Evolutionary conservation across 2,113 vertebrate genomes (phyloP), one percentile per base, ranked within the genome.

Genomic region (Amphilophus citrinellus): DNA sequence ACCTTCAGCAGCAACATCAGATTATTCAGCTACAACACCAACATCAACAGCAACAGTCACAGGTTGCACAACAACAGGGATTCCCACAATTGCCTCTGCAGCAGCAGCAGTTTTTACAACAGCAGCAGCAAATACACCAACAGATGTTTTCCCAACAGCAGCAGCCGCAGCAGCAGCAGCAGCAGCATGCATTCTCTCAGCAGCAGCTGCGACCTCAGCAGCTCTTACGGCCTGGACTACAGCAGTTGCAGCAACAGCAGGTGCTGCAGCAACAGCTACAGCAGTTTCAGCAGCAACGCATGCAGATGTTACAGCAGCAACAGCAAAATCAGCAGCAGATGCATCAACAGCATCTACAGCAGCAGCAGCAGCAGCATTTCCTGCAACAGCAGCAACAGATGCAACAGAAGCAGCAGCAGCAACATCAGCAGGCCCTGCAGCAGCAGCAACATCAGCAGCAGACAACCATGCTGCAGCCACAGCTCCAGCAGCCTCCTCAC

Each of bases 211-310:
- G 96, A 6, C 87, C 86, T 4, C 92, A 88, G 66, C 94, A 95
- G 86, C 86, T 92, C 37, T 93, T 96, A 0, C 93, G 96, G 42
- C 96, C 92, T 3, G 91, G 91, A 24, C 80, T 96, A 15, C 97
- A 96, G 84, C 97, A 97, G 85, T 95, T 96, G 39, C 96, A 97
- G 10, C 96, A 96, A 56, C 96, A 96, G 0, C 94, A 96, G 10
- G 95, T 90, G 50, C 95, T 97, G 66, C 95, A 96, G 9, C 92
- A 95, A 9, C 96, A 96, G 57, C 96, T 97, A 0, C 94, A 96
- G 47, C 95, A 96, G 44, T 92, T 96, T 10, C 95, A 95, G 11
- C 94, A 95, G 24, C 92, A 95, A 22, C 93, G 94, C 7, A 91
- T 96, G 13, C 89, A 97, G 61, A 95, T 97, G 1, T 76, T 95